Evolutionary conservation across 2,113 vertebrate species (phyloP).

Genomic region (Osmerus mordax): DNA sequence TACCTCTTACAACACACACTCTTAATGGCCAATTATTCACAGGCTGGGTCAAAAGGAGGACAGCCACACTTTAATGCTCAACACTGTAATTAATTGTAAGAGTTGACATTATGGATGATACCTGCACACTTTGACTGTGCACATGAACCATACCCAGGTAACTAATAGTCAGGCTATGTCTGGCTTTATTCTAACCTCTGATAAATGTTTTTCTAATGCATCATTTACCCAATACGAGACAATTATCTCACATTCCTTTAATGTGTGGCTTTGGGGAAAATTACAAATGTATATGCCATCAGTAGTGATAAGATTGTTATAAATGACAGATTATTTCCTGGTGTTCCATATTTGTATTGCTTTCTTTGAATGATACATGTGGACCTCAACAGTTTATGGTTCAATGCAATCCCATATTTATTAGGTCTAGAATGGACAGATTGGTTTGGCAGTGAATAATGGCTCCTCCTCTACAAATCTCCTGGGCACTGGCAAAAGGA

Average conservation of each 20-base stretch:
- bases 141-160: not conserved
- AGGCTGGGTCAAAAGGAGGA: not conserved
- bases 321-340: not conserved
- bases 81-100: constrained; percentile 3
- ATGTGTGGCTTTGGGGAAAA: too few species aligned
- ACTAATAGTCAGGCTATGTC: not conserved
- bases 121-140: not conserved
- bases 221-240: too few species aligned
- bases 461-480: constrained; percentile 15
- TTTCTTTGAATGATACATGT: constrained; percentile 11
- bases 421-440: constrained; percentile 19
- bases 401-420: constrained; percentile 11
- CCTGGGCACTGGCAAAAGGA: constrained; percentile 25
- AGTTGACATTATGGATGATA: not conserved
- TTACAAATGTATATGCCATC: not conserved
- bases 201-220: too few species aligned
- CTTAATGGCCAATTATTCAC: not conserved
- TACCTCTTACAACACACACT: not conserved
- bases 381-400: not conserved
- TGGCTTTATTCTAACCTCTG: too few species aligned
- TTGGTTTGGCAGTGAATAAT: constrained; percentile 33
- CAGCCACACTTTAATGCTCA: not conserved
- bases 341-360: not conserved
- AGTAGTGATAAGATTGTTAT: not conserved
- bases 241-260: too few species aligned